Conservation (phyloP, 2,797 vertebrate species). For the Bucorvus abyssinicus region DNA sequence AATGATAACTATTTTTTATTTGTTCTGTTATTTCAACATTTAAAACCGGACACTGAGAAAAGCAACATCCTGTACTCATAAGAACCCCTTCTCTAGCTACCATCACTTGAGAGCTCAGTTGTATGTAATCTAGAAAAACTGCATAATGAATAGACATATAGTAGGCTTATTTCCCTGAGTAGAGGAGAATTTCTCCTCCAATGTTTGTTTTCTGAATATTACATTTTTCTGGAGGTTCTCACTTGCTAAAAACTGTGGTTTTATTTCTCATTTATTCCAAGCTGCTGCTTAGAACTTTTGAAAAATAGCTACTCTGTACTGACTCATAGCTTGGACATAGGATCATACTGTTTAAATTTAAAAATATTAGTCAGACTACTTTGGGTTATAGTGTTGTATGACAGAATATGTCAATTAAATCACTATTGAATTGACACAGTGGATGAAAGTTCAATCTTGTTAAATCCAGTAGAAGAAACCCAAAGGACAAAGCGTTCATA, state of each 20-base stretch:
- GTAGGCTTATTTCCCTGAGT: neutral
- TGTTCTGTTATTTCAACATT: neutral
- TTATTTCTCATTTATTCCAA: neutral
- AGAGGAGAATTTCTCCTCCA: neutral
- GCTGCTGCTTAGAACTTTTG: neutral
- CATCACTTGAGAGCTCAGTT: neutral
- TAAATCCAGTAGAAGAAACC: slow-evolving; percentile 1
- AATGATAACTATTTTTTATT: neutral
- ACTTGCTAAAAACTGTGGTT: neutral
- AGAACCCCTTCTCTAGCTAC: neutral
- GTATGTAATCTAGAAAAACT: neutral
- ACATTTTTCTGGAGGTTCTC: neutral
- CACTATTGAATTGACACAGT: neutral
- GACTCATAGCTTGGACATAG: neutral
- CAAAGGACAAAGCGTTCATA: neutral
- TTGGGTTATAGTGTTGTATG: neutral
- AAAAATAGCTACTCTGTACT: neutral
- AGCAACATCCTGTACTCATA: neutral
- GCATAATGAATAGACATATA: neutral
- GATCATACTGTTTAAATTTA: neutral
- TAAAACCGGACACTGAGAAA: neutral
- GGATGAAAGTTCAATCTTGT: neutral
- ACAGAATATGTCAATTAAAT: neutral
- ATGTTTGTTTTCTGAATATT: neutral
- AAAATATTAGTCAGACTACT: neutral